Conservation (phyloP, 2,797 vertebrate species). For the Echiichthys vipera region DNA sequence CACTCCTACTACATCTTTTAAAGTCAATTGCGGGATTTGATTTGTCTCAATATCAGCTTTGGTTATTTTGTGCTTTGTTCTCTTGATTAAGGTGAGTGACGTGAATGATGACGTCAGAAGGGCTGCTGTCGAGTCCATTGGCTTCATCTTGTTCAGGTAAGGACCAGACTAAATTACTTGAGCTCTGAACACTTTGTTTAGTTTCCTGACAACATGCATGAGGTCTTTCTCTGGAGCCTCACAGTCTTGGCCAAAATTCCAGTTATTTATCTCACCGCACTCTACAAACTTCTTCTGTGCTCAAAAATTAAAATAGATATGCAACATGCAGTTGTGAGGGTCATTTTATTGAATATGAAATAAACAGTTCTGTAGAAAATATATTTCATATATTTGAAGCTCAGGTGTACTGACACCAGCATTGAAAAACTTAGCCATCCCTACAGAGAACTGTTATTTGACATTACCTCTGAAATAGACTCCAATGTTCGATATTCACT, state of each 20-base stretch:
- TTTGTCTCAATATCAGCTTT: background rate
- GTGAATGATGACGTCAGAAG: slow-evolving; percentile 98
- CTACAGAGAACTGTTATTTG: background rate
- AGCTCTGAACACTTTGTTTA: background rate
- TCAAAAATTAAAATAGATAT: background rate
- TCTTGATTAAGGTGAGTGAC: slow-evolving; percentile 91
- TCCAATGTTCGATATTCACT: background rate
- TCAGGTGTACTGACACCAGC: background rate
- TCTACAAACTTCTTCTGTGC: slow-evolving; percentile 71
- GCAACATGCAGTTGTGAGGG: background rate
- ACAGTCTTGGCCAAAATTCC: background rate
- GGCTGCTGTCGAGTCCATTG: slow-evolving; percentile 98
- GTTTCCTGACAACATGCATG: background rate
- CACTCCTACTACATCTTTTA: background rate
- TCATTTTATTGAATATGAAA: background rate
- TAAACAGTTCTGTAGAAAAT: background rate
- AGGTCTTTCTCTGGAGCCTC: slow-evolving; percentile 17
- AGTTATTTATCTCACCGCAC: slow-evolving; percentile 56
- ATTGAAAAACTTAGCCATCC: background rate
- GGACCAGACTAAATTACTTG: slow-evolving; percentile 10
- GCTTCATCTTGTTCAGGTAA: slow-evolving; percentile 99
- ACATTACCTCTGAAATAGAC: background rate
- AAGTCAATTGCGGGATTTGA: background rate
- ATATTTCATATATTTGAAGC: background rate
- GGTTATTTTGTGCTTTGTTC: slow-evolving; percentile 34